Percentiles rank a stretch among this genome's conserved stretches.
phyloP scores from a whole-genome alignment of 2,888 invertebrate genomes.

The Netelia melanura region DNA sequence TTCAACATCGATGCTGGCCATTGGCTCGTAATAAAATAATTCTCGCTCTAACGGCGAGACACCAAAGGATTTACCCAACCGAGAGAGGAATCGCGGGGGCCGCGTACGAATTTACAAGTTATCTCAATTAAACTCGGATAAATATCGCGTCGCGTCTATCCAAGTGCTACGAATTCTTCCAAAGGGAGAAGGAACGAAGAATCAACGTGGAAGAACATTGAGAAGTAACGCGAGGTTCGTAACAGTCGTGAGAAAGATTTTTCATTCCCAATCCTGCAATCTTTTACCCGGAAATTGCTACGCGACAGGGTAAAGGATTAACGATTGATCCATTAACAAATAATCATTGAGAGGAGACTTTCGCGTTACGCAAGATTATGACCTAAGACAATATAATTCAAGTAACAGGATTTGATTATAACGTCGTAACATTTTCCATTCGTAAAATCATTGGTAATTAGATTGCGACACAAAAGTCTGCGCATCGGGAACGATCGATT shows the following conservation, averaged over 20 bases:
- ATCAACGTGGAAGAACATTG: not conserved
- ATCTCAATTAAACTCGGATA: not conserved
- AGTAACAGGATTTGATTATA: not conserved
- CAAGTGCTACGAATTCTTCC: not conserved
- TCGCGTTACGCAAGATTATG: not conserved
- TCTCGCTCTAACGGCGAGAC: conserved; percentile 18
- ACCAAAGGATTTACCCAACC: conserved; percentile 57
- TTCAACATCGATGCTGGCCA: conserved; percentile 79
- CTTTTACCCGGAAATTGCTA: not conserved
- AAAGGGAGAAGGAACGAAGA: not conserved
- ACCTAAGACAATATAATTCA: conserved; percentile 8
- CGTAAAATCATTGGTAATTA: not conserved
- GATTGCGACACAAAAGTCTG: not conserved
- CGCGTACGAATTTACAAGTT: not conserved
- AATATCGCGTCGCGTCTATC: not conserved
- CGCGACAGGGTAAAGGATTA: not conserved
- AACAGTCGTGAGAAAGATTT: not conserved
- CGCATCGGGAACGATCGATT: conserved; percentile 2
- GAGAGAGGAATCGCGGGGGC: not conserved
- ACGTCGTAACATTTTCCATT: not conserved
- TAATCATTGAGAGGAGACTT: not conserved
- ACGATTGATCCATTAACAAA: not conserved
- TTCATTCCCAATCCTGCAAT: not conserved
- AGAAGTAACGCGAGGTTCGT: not conserved
- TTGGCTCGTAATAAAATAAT: conserved; percentile 58